These are phyloP conservation scores for Andrena camellia DNA, from an alignment of 2,888 invertebrate species.

Conservation along the genomic window DNA sequence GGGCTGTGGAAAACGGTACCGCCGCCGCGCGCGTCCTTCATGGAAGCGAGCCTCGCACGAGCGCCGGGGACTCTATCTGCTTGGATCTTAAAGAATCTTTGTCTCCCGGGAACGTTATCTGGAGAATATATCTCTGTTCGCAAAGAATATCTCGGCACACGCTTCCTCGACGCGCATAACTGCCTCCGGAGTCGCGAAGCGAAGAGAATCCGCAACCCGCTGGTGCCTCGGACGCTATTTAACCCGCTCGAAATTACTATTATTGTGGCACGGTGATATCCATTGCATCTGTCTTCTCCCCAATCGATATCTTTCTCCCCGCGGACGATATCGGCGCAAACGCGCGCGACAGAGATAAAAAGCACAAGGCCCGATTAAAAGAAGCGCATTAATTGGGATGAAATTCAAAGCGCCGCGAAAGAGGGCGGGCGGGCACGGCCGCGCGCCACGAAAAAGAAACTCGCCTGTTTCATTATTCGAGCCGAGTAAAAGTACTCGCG, in stretches of 20 bases:
- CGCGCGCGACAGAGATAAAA: neutral
- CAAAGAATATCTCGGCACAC: conserved; percentile 14
- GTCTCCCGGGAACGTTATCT: conserved; percentile 25
- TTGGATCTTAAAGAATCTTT: conserved; percentile 34
- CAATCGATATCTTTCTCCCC: conserved; percentile 13
- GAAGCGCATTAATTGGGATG: conserved; percentile 30
- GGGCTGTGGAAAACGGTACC: conserved; percentile 72
- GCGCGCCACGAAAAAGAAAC: conserved; percentile 28
- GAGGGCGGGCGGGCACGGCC: neutral
- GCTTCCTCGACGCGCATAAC: neutral
- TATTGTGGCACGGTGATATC: neutral
- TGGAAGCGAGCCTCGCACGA: conserved; percentile 71
- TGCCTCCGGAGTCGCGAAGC: neutral
- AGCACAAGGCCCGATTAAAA: neutral
- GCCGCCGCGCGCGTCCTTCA: conserved; percentile 74
- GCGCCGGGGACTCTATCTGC: conserved; percentile 55
- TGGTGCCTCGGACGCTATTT: too few species aligned
- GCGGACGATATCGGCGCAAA: neutral
- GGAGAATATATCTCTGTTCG: conserved; percentile 11
- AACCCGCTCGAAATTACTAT: neutral
- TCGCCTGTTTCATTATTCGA: conserved; percentile 48
- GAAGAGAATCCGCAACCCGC: too few species aligned
- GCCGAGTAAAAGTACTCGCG: conserved; percentile 60
- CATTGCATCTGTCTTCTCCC: neutral
- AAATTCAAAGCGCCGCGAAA: conserved; percentile 3